Evolutionary conservation across 2,797 vertebrate species (phyloP), one percentile per base, ranked within the genome.

Genomic region (Pogonophryne albipinna): DNA sequence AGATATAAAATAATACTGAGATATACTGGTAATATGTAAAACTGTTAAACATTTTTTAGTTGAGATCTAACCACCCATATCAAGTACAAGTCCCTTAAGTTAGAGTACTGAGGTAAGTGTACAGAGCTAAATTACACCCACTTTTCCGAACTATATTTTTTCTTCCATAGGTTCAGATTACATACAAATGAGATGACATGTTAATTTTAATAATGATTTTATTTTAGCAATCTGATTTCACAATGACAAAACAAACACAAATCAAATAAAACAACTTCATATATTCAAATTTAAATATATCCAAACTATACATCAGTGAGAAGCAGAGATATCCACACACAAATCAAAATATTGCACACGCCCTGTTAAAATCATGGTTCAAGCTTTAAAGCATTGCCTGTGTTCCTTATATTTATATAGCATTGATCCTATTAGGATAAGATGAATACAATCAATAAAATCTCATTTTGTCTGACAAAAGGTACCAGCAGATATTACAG

Each of bases 281-380:
- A 87, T 42, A 79, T 71, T 76, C 31, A 60, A 66, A 66, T 83
- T 94, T 94, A 94, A 94, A 95, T 94, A 92, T 53, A 77, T 83
- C 16, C 46, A 79, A 80, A 86, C 73, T 80, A 44, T 84, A 81
- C 66, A 86, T 74, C 66, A 85, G 68, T 59, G 47, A 47, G 45
- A 85, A 16, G 17, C 23, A 82, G 9, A 84, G n/a, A 69, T 11
- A 74, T 59, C 81, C 53, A 85, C 27, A 83, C 51, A 79, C 12
- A 17, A 19, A 77, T 70, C 69, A 50, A 19, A 44, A 0, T 91
- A 93, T 93, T 95, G 93, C 94, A 93, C 93, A 75, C 59, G 83
- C 80, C 87, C 86, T 82, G 76, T 82, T 38, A 38, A 38, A 38
- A 38, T 38, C 34, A 38, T 9, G 34, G 8, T 38, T 60, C 59